These are phyloP conservation scores for Dynastes hyllus DNA, from an alignment of 2,888 invertebrate genomes.

Conservation along the genomic window DNA sequence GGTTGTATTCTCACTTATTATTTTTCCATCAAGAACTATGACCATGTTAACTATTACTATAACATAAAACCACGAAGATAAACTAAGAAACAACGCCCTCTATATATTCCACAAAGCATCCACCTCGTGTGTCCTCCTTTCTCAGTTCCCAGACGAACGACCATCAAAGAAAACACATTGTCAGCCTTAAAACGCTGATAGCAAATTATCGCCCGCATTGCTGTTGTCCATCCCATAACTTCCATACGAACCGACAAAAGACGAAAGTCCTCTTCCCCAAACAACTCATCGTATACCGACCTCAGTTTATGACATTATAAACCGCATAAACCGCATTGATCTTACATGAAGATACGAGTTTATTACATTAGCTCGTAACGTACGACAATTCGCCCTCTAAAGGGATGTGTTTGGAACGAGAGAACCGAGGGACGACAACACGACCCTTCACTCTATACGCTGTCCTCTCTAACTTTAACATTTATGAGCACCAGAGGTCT, in stretches of 20 bases:
- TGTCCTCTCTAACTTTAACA: background rate
- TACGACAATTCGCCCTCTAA: conserved; percentile 14
- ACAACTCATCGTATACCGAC: conserved; percentile 1
- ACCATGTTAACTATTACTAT: too few species aligned
- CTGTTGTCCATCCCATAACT: background rate
- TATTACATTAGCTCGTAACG: conserved; percentile 33
- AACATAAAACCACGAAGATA: too few species aligned
- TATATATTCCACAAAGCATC: too few species aligned
- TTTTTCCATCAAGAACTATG: too few species aligned
- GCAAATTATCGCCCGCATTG: background rate
- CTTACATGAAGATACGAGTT: conserved; percentile 35
- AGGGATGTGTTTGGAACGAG: too few species aligned
- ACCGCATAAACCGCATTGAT: conserved; percentile 30
- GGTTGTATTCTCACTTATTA: too few species aligned
- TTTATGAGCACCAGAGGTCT: conserved; percentile 2
- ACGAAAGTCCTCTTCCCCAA: background rate
- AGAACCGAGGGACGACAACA: background rate
- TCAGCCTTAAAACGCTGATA: background rate
- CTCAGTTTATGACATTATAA: conserved; percentile 6
- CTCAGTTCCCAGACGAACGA: too few species aligned
- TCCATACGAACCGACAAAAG: background rate
- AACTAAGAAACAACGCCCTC: too few species aligned
- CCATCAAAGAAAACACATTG: too few species aligned
- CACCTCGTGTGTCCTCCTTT: too few species aligned
- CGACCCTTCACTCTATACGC: background rate